These are phyloP conservation scores for Leucoraja erinaceus DNA, from an alignment of 2,113 vertebrate species.

Conservation along the genomic window DNA sequence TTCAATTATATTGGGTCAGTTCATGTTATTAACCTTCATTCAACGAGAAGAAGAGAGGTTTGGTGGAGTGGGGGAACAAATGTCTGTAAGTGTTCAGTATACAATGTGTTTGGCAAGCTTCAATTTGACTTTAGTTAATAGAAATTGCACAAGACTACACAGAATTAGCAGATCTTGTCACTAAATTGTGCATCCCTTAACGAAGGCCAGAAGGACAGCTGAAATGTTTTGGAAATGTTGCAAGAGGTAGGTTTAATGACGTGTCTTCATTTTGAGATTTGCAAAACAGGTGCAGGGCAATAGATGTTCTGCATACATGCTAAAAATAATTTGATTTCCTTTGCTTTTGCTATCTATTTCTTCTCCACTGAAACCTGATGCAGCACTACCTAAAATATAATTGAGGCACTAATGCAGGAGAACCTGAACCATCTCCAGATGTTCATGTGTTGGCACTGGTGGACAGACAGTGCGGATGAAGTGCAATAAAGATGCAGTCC, in stretches of 20 bases:
- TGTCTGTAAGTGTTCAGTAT: neutral
- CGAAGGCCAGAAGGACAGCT: neutral
- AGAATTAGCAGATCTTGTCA: neutral
- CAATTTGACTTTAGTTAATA: conserved; percentile 11
- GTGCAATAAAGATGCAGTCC: neutral
- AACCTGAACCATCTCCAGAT: neutral
- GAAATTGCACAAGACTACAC: neutral
- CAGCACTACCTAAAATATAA: neutral
- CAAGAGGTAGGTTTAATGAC: neutral
- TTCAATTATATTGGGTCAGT: conserved; percentile 15
- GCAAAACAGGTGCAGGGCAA: neutral
- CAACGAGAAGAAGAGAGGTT: neutral
- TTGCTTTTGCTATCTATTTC: neutral
- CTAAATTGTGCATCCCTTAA: neutral
- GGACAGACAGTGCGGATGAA: neutral
- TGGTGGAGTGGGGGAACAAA: neutral
- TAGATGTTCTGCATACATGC: neutral
- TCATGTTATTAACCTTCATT: conserved; percentile 22
- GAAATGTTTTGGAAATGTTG: neutral
- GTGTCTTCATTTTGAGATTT: neutral
- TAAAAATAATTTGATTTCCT: neutral
- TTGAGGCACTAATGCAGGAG: neutral
- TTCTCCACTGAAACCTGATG: neutral
- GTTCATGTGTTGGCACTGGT: neutral
- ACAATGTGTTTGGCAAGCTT: neutral